Conservation (phyloP, 2,888 invertebrate species). For the Aproaerema taeniolella region DNA sequence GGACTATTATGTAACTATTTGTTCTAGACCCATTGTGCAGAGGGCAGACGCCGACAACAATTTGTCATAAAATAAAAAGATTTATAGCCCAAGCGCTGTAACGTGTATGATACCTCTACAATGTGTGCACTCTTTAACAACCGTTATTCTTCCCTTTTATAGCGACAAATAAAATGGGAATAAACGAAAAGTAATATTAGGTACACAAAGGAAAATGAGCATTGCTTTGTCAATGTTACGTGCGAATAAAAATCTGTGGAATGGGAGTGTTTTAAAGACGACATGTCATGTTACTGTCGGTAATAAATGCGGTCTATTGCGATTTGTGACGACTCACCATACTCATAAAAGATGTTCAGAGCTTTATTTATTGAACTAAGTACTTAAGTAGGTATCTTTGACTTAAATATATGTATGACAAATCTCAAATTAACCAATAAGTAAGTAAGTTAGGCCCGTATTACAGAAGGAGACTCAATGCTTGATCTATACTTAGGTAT, state of each 20-base stretch:
- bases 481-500: no score
- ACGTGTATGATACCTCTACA: conserved; percentile 38
- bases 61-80: conserved; percentile 77
- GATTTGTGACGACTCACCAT: no score
- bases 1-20: conserved; percentile 64
- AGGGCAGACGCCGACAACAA: conserved; percentile 65
- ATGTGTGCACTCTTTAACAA: conserved; percentile 60
- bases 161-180: conserved; percentile 66
- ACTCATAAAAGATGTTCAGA: no score
- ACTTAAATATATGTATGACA: no score
- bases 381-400: no score
- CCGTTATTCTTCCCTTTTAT: conserved; percentile 71
- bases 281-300: no score
- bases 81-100: conserved; percentile 55
- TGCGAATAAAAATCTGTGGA: conserved; percentile 9
- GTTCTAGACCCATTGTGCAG: conserved; percentile 65
- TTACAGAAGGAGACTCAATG: no score
- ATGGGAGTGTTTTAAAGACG: conserved; percentile 5
- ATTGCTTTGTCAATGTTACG: conserved; percentile 36
- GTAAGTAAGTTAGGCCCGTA: no score
- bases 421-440: no score
- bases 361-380: no score
- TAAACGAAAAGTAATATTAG: conserved; percentile 61
- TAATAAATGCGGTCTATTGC: no score
- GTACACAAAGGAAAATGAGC: conserved; percentile 42